A percentile compares a stretch with the other conserved stretches of the same genome.
Evolutionary conservation across 2,888 invertebrate genomes (phyloP).

Genomic region (Psylliodes chrysocephalus): DNA sequence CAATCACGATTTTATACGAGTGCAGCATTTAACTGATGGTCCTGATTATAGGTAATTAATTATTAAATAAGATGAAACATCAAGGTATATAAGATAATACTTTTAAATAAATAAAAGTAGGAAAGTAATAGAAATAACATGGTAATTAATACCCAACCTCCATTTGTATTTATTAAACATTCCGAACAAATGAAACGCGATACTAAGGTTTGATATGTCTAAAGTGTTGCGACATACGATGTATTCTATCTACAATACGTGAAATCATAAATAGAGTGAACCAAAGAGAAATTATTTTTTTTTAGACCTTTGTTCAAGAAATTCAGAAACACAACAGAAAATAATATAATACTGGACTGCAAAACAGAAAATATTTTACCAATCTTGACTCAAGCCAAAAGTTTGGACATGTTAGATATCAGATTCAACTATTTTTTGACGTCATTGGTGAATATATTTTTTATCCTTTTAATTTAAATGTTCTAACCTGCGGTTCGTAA

Average conservation of each 20-base stretch:
- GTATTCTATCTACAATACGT: too few species aligned
- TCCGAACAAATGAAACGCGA: too few species aligned
- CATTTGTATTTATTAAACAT: too few species aligned
- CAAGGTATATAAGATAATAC: too few species aligned
- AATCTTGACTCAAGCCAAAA: constrained; percentile 73
- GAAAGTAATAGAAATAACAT: too few species aligned
- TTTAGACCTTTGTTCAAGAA: constrained; percentile 78
- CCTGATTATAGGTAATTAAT: constrained; percentile 49
- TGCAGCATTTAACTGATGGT: constrained; percentile 48
- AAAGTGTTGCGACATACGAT: too few species aligned
- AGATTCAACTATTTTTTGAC: constrained; percentile 73
- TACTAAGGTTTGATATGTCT: too few species aligned
- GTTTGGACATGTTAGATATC: constrained; percentile 82
- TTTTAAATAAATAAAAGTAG: too few species aligned
- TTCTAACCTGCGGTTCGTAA: too few species aligned
- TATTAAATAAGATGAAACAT: too few species aligned
- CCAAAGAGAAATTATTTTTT: constrained; percentile 9
- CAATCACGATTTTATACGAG: constrained; percentile 44
- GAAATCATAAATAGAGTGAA: too few species aligned
- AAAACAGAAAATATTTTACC: constrained; percentile 71
- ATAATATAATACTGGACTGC: constrained; percentile 82
- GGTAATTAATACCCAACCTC: too few species aligned
- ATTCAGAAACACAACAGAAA: constrained; percentile 75
- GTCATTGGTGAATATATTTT: constrained; percentile 66
- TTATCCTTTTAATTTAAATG: neutral